These are phyloP conservation scores for Tokudaia muenninki DNA, from an alignment of 2,797 vertebrate species.

Conservation along the genomic window DNA sequence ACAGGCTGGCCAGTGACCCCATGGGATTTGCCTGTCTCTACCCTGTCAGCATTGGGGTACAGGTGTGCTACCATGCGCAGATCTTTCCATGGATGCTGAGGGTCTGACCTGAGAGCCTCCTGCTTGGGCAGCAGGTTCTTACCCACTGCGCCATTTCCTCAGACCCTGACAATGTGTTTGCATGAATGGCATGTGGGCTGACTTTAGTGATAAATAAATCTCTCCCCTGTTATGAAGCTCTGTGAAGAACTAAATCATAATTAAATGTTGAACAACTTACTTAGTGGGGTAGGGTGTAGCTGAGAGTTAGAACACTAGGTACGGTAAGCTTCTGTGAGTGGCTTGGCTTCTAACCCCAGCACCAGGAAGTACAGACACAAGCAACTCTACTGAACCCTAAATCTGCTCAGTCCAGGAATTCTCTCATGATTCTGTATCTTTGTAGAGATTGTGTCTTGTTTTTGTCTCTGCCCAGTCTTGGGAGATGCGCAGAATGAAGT, in stretches of 20 bases:
- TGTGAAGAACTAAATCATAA: background rate
- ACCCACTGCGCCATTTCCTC: background rate
- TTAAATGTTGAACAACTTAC: background rate
- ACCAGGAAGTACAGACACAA: background rate
- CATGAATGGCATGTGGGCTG: background rate
- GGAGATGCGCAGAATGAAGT: no score
- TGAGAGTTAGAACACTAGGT: no score
- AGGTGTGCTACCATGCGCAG: background rate
- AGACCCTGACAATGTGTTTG: slow-evolving; percentile 5
- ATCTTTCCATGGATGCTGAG: background rate
- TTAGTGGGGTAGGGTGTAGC: background rate
- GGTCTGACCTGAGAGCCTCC: background rate
- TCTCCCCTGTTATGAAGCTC: background rate
- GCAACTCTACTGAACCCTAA: background rate
- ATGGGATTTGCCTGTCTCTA: background rate
- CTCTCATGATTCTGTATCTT: background rate
- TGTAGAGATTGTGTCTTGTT: fast-evolving
- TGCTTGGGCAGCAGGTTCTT: background rate
- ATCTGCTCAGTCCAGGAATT: background rate
- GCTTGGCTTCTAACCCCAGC: background rate
- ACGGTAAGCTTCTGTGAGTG: background rate
- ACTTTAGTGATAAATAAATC: background rate
- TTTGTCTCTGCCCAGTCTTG: background rate
- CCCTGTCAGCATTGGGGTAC: background rate
- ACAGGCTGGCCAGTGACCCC: background rate